A percentile compares a stretch with the other conserved stretches of the same genome.
Conservation (phyloP, 2,888 invertebrate genomes). For the Tenthredo notha region DNA sequence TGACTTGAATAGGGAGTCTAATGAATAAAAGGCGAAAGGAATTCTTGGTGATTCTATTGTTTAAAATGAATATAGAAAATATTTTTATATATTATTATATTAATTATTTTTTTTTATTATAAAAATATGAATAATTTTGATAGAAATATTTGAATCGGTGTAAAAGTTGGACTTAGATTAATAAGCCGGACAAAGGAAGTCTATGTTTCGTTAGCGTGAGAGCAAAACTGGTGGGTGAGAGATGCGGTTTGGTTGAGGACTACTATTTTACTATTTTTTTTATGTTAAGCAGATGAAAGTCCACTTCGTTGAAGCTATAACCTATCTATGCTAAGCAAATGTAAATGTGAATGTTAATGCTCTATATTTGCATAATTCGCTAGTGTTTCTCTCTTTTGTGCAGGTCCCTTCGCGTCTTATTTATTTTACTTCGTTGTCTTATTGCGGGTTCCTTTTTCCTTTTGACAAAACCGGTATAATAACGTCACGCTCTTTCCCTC, state of each 20-base stretch:
- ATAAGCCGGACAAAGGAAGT: not conserved
- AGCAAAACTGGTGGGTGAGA: not conserved
- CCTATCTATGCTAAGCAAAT: conserved; percentile 67
- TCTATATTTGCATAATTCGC: conserved; percentile 70
- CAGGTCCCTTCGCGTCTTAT: conserved; percentile 55
- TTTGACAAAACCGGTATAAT: conserved; percentile 24
- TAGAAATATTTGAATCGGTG: not conserved
- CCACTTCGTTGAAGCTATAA: conserved; percentile 46
- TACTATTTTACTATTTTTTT: conserved; percentile 60
- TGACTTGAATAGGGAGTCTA: conserved; percentile 23
- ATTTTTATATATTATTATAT: not conserved
- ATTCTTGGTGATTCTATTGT: not conserved
- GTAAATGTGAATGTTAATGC: conserved; percentile 70
- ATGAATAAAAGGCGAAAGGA: not conserved
- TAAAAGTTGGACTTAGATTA: not conserved
- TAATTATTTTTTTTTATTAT: not conserved
- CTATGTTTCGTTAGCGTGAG: not conserved
- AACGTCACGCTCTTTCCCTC: conserved; percentile 13
- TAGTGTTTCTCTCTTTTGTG: conserved; percentile 66
- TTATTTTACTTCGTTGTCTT: conserved; percentile 18
- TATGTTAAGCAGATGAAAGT: conserved; percentile 72
- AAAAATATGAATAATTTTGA: not conserved
- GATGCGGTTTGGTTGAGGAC: not conserved
- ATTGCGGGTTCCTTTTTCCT: not conserved
- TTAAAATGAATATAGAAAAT: not conserved